Base-by-base conservation (phyloP, 2,888 invertebrate genomes). In the Megalurothrips usitatus region DNA sequence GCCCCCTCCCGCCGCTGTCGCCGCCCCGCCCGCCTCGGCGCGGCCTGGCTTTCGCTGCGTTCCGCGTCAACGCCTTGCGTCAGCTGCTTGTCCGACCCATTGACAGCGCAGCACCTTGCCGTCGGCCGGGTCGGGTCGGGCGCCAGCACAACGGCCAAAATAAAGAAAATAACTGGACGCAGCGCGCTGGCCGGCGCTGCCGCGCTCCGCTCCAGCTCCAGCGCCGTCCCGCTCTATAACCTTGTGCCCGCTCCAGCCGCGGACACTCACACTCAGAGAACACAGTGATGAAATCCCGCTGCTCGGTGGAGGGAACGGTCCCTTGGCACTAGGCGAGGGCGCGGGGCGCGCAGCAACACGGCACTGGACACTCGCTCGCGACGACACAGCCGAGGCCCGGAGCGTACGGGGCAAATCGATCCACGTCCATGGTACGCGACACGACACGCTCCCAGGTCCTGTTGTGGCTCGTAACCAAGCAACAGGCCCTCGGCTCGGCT, bases 1-100 rank as follows among this genome's bases (percentile, higher is more conserved):
- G 34, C 3, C 34, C 34, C 34, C 2, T 43, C 34, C 34, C 34
- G 34, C 6, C n/a, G n/a, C n/a, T 49, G 49, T 12, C 49, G 49
- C 49, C 49, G 49, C 19, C 34, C 58, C 58, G 1, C 58, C 58
- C 58, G 58, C 68, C 68, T 75, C n/a, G n/a, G n/a, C n/a, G n/a
- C n/a, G 14, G 58, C 11, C 58, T 58, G 23, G 68, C 68, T 75
- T 75, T 75, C 68, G 68, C 68, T 75, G 68, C 68, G 68, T 75
- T 75, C 68, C 68, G 68, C 68, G 23, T 26, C 68, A 75, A 75
- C 68, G 68, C 68, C 68, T 75, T 75, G 68, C 68, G 68, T 75
- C 68, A 75, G 68, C 68, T 75, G 68, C 68, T 26, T n/a, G 34
- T 43, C 34, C 34, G 6, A 43, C 34, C 34, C 58, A 58, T 17